These are phyloP conservation scores for Pachyuromys duprasi DNA, from an alignment of 2,797 vertebrate genomes.

Conservation along the genomic window DNA sequence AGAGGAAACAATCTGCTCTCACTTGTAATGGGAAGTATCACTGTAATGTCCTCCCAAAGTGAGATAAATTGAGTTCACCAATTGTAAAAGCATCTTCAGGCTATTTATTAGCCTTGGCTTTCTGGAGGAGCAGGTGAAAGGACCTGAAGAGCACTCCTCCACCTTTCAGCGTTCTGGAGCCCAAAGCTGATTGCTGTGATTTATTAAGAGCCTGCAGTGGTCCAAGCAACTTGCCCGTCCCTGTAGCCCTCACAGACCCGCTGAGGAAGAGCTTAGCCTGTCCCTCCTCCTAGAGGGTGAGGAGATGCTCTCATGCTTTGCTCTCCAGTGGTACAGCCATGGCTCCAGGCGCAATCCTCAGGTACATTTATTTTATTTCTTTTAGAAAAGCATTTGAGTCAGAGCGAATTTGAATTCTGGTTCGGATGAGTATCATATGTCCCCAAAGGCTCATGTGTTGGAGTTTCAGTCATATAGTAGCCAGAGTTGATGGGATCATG, in stretches of 20 bases:
- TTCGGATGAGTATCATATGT: neutral
- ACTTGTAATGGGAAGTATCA: neutral
- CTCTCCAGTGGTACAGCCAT: neutral
- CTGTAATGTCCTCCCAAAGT: neutral
- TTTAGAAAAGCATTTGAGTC: neutral
- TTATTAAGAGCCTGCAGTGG: neutral
- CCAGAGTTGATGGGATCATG: neutral
- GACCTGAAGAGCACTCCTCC: neutral
- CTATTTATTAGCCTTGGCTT: neutral
- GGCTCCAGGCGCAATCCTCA: neutral
- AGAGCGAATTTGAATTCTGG: neutral
- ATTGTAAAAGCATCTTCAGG: conserved; percentile 9
- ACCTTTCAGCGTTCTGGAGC: neutral
- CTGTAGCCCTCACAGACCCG: neutral
- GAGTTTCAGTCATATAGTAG: neutral
- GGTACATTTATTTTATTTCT: neutral
- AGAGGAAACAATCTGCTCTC: conserved; percentile 48
- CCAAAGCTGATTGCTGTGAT: neutral
- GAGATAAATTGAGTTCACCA: conserved; percentile 13
- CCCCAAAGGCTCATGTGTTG: neutral
- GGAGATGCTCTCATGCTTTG: neutral
- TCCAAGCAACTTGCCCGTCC: neutral
- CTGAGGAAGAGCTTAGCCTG: neutral
- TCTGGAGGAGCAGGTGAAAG: neutral
- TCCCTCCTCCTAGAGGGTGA: accelerated